Evolutionary conservation across 2,888 invertebrate genomes (phyloP).

Genomic region (Eilema griseolum): DNA sequence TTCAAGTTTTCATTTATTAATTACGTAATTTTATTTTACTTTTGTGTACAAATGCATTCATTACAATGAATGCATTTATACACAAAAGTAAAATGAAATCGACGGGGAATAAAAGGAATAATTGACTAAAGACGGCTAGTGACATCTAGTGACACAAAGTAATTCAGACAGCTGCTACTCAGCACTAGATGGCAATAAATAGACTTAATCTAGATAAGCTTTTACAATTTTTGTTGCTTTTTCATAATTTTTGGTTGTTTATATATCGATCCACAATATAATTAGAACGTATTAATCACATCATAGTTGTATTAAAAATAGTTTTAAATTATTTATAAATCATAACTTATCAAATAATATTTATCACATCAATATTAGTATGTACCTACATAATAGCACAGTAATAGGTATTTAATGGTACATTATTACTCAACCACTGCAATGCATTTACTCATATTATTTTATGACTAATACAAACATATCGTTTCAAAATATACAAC

Average conservation of each 20-base stretch:
- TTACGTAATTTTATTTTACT: background rate
- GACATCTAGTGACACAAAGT: slow-evolving; percentile 43
- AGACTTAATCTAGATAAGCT: too few species aligned
- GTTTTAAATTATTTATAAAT: background rate
- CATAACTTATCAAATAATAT: background rate
- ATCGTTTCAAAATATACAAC: background rate
- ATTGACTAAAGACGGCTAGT: background rate
- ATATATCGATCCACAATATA: background rate
- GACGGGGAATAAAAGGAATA: background rate
- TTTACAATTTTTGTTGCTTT: background rate
- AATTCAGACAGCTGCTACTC: background rate
- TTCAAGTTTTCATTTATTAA: too few species aligned
- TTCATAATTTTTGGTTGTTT: background rate
- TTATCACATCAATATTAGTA: background rate
- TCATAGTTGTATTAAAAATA: background rate
- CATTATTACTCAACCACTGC: background rate
- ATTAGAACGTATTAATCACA: background rate
- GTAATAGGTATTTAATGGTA: background rate
- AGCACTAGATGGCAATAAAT: background rate
- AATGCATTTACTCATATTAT: background rate
- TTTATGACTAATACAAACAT: background rate
- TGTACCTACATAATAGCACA: too few species aligned
- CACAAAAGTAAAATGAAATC: too few species aligned
- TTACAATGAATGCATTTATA: too few species aligned
- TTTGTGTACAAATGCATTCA: background rate